These are phyloP conservation scores for Drosophila vallismaia DNA, from an alignment of 2,888 invertebrate species.

Conservation along the genomic window DNA sequence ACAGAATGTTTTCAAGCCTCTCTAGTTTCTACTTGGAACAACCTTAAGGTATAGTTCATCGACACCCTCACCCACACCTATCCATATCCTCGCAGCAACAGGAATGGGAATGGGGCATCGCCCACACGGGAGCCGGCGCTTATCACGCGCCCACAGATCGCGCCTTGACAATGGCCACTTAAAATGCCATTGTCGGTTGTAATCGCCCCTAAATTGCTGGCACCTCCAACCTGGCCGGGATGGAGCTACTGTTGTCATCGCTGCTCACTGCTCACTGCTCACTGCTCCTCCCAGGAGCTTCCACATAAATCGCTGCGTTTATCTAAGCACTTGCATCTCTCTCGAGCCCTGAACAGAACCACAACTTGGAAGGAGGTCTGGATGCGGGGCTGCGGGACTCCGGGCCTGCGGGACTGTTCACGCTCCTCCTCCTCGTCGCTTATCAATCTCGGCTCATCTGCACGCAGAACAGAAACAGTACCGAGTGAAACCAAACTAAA, in stretches of 20 bases:
- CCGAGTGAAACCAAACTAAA: slow-evolving; percentile 10
- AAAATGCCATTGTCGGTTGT: slow-evolving; percentile 77
- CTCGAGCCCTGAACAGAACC: slow-evolving; percentile 40
- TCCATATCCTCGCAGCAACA: neutral
- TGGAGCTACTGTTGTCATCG: slow-evolving; percentile 43
- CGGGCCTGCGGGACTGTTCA: slow-evolving; percentile 8
- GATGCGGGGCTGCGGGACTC: slow-evolving; percentile 11
- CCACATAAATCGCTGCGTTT: slow-evolving; percentile 76
- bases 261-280: slow-evolving; percentile 13
- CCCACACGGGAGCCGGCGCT: slow-evolving; percentile 63
- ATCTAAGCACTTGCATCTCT: slow-evolving; percentile 74
- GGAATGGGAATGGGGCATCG: slow-evolving; percentile 32
- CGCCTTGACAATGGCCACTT: slow-evolving; percentile 76
- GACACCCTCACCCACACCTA: slow-evolving; percentile 2
- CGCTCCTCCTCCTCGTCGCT: slow-evolving; percentile 46
- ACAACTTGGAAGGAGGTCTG: slow-evolving; percentile 47
- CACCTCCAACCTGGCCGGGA: slow-evolving; percentile 32
- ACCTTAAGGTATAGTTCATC: neutral
- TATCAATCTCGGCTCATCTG: slow-evolving; percentile 78
- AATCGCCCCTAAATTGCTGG: slow-evolving; percentile 79
- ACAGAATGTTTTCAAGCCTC: too few species aligned
- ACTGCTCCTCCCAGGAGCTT: slow-evolving; percentile 45
- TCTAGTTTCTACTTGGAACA: too few species aligned
- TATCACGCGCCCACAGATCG: slow-evolving; percentile 65
- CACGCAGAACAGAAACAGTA: slow-evolving; percentile 66